These are phyloP conservation scores for Oryzias sinensis DNA, from an alignment of 2,797 vertebrate genomes.

Conservation along the genomic window DNA sequence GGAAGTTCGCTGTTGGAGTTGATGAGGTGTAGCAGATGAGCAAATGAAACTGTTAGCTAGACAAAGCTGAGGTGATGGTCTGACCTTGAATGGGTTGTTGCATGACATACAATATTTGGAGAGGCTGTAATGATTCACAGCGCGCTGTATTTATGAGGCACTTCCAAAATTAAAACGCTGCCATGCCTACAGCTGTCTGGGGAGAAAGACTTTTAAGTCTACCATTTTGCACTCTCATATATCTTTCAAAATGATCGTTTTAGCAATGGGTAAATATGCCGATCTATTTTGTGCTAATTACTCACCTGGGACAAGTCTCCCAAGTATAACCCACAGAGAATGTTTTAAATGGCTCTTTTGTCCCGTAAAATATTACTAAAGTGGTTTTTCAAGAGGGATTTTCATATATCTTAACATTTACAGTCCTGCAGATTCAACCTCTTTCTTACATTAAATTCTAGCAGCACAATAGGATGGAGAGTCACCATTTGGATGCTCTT, in stretches of 20 bases:
- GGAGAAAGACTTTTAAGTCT: neutral
- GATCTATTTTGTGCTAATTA: neutral
- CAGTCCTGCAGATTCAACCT: no score
- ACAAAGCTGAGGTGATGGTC: constrained; percentile 57
- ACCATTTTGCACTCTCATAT: neutral
- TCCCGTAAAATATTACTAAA: no score
- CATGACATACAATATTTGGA: constrained; percentile 59
- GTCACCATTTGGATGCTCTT: no score
- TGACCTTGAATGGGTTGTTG: constrained; percentile 65
- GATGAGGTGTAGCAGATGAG: constrained; percentile 75
- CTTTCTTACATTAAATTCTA: no score
- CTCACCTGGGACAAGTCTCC: no score
- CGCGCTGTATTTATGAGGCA: constrained; percentile 40
- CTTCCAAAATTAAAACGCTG: constrained; percentile 32
- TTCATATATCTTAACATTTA: no score
- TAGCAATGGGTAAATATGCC: neutral
- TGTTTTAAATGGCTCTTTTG: no score
- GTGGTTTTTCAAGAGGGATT: no score
- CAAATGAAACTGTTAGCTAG: constrained; percentile 72
- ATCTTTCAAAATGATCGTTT: no score
- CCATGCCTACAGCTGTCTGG: neutral
- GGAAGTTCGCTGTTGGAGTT: constrained; percentile 66
- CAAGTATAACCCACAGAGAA: no score
- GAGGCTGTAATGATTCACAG: constrained; percentile 45
- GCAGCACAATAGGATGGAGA: no score